A percentile compares a stretch with the other conserved stretches of the same genome.
phyloP scores from a whole-genome alignment of 2,797 vertebrate species.

The Pipistrellus kuhlii region DNA sequence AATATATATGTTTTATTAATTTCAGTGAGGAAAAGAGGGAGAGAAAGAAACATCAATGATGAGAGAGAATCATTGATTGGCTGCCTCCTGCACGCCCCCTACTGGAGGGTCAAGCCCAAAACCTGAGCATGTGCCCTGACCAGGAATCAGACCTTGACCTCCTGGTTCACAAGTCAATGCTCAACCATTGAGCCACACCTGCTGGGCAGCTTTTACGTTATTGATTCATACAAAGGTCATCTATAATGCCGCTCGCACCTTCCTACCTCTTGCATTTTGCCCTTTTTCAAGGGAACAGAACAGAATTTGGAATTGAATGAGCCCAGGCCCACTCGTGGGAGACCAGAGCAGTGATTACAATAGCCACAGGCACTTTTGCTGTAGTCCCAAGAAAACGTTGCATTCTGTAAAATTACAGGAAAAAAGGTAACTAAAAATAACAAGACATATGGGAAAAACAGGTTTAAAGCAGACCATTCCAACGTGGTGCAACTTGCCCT shows the following conservation, averaged over 20 bases:
- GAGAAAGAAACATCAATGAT: no score
- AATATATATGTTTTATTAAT: no score
- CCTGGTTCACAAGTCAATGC: no score
- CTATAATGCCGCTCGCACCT: background rate
- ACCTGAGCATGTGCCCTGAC: no score
- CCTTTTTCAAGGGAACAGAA: background rate
- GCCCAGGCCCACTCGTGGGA: background rate
- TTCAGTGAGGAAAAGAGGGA: no score
- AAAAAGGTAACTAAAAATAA: conserved; percentile 26
- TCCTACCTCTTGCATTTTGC: background rate
- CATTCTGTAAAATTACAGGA: background rate
- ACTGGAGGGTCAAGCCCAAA: no score
- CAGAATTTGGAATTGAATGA: background rate
- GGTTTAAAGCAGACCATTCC: background rate
- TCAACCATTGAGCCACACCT: no score
- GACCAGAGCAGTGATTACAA: background rate
- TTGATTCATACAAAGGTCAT: background rate
- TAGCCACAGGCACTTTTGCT: background rate
- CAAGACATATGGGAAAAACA: background rate
- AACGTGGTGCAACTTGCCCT: background rate
- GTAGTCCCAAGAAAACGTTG: background rate
- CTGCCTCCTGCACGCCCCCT: no score
- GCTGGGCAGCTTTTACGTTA: background rate
- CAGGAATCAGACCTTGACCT: no score
- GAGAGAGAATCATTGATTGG: no score